These are phyloP conservation scores for Pterocles burchelli DNA, from an alignment of 2,113 vertebrate genomes.

Conservation along the genomic window DNA sequence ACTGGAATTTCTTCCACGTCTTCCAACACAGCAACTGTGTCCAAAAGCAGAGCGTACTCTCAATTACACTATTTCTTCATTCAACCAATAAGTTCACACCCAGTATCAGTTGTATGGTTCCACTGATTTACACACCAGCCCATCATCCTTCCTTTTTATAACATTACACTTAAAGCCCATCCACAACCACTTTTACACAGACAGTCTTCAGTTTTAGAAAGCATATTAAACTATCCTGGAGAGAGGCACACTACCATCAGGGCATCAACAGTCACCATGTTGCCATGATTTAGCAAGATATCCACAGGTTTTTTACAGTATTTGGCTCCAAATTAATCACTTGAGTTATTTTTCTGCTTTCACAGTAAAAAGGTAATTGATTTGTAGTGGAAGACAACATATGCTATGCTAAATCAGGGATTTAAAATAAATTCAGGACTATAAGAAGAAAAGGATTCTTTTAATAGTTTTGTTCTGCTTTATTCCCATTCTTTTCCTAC, in stretches of 20 bases:
- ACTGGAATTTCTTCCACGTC: slow-evolving; percentile 17
- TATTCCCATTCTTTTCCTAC: neutral
- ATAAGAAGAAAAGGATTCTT: neutral
- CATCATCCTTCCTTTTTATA: neutral
- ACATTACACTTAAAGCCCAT: neutral
- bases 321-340: neutral
- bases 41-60: slow-evolving; percentile 4
- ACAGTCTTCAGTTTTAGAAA: neutral
- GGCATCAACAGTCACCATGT: neutral
- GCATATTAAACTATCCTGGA: neutral
- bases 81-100: neutral
- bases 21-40: neutral
- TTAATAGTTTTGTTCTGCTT: neutral
- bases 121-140: neutral
- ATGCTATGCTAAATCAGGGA: neutral
- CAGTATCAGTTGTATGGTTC: neutral
- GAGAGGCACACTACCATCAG: neutral
- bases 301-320: neutral
- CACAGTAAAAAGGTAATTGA: neutral
- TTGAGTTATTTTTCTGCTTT: neutral
- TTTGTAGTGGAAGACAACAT: neutral
- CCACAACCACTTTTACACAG: neutral
- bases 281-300: neutral
- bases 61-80: neutral
- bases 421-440: neutral